Evolutionary conservation across 2,797 vertebrate genomes (phyloP), one percentile per base, ranked within the genome.

Genomic region (Prionace glauca): DNA sequence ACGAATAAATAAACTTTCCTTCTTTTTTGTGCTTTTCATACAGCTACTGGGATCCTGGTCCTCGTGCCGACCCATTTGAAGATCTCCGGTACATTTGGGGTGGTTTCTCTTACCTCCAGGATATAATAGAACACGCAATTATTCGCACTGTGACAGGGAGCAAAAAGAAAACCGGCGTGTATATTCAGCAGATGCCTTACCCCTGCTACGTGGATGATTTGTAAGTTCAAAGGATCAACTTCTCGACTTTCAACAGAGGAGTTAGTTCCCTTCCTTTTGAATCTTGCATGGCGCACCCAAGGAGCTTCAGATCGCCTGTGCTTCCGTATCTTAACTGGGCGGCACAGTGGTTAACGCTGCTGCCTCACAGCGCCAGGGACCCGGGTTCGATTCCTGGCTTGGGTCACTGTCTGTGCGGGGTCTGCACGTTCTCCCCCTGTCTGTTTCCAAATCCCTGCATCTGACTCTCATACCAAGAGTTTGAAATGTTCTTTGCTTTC

Each of bases 171-270:
- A 99, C 98, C 0, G 99, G 99, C 0, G 97, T 99, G 96, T 99
- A 99, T 95, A 97, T 99, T 95, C 99, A 99, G 96, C 99, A 99
- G 97, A 99, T 99, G 99, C 99, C 99, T 0, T 99, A 99, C 96
- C 99, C 99, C 0, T 99, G 99, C 96, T 99, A 99, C 0, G 99
- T 99, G 0, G 99, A 99, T 96, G 99, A 99, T 96, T 98, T 99
- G 99, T 99, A 97, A 96, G 99, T 97, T 81, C 36, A 95, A 95
- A 92, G 60, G n/a, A 96, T 22, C 29, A 29, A 36, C 50, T 60
- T 24, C 0, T 69, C 20, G 26, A 26, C 67, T 45, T 71, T 7
- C 69, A 94, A 20, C 5, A 16, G 26, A 72, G 56, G 4, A 26
- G 1, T 56, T 56, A 56, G 4, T 29, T 45, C 56, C 0, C 22